Evolutionary conservation across 2,113 vertebrate species (phyloP).

Genomic region (Gulo gulo): DNA sequence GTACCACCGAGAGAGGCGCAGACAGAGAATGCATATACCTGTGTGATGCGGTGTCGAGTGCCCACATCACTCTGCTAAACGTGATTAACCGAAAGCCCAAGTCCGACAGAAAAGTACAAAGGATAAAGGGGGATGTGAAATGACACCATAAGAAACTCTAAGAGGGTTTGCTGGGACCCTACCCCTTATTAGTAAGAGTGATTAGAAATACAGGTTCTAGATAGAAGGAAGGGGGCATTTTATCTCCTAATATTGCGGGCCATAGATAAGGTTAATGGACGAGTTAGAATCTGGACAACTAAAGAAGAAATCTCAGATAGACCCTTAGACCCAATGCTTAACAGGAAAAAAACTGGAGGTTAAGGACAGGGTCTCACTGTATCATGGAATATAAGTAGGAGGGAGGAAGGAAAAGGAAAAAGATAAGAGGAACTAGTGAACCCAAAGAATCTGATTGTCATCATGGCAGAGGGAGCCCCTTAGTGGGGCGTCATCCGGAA

Average conservation of each 20-base stretch:
- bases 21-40: not conserved
- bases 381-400: not conserved
- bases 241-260: not conserved
- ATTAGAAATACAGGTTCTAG: not conserved
- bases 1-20: not conserved
- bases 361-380: not conserved
- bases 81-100: not conserved
- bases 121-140: not conserved
- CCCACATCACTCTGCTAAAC: not conserved
- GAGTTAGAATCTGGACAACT: not conserved
- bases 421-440: not conserved
- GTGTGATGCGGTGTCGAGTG: not conserved
- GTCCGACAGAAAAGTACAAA: not conserved
- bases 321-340: not conserved
- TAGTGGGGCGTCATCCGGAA: not conserved
- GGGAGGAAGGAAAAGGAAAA: not conserved
- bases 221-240: not conserved
- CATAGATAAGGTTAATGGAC: not conserved
- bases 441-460: not conserved
- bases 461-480: not conserved
- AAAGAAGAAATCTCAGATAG: not conserved
- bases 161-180: not conserved
- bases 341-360: not conserved
- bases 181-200: not conserved
- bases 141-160: not conserved